phyloP scores from a whole-genome alignment of 2,113 vertebrate species.

The Sturnus vulgaris region DNA sequence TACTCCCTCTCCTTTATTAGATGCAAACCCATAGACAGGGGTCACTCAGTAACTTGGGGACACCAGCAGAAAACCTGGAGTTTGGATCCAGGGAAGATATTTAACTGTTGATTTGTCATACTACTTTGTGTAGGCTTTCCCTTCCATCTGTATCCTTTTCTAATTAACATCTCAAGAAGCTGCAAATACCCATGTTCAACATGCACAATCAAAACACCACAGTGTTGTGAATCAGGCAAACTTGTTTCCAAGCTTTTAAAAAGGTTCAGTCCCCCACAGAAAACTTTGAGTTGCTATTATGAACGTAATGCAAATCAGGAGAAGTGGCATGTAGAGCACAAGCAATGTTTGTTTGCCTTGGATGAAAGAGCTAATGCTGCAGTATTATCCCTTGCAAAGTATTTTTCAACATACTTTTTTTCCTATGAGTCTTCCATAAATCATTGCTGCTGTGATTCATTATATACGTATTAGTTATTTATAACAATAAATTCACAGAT shows the following conservation, averaged over 20 bases:
- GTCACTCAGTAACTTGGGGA: not conserved
- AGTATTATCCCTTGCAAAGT: not conserved
- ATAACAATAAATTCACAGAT: conserved; percentile 45
- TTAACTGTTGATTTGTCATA: not conserved
- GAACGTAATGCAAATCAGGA: not conserved
- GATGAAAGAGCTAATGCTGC: not conserved
- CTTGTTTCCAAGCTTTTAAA: not conserved
- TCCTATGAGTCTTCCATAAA: not conserved
- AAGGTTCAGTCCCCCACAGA: not conserved
- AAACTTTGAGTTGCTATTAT: not conserved
- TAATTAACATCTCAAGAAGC: not conserved
- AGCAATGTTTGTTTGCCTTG: not conserved
- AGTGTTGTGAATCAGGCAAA: not conserved
- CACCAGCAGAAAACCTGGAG: not conserved
- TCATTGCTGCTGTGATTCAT: not conserved
- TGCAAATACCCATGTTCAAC: not conserved
- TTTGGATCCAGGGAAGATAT: not conserved
- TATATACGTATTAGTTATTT: conserved; percentile 54
- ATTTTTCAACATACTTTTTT: not conserved
- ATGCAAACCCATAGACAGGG: not conserved
- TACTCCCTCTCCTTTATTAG: not conserved
- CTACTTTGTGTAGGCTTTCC: not conserved
- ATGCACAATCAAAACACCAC: not conserved
- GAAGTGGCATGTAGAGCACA: not conserved
- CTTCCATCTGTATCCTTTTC: not conserved